These are phyloP conservation scores for Melanerpes aurifrons DNA, from an alignment of 2,113 vertebrate genomes.

Conservation along the genomic window DNA sequence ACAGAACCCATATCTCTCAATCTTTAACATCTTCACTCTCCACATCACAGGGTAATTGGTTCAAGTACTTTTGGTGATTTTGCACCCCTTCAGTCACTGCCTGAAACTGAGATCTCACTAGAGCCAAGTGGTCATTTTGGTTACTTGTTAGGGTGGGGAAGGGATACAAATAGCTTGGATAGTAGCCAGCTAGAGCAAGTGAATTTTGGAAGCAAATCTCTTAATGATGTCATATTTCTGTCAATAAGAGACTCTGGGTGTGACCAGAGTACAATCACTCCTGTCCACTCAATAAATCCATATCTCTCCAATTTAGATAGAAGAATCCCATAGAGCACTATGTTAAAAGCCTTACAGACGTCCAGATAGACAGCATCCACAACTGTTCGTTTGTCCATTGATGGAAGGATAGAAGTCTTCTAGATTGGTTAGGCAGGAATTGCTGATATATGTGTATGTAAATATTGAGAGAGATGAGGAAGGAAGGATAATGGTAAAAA, in stretches of 20 bases:
- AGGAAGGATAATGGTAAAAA: background rate
- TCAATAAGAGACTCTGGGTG: background rate
- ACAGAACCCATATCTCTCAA: background rate
- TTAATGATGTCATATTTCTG: background rate
- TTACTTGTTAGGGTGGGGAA: background rate
- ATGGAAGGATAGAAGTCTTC: background rate
- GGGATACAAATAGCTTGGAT: background rate
- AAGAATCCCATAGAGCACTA: no score
- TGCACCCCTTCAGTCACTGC: background rate
- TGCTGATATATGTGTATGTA: background rate
- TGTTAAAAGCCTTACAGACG: background rate
- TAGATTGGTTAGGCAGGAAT: background rate
- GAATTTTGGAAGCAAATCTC: background rate
- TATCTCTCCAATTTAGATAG: background rate
- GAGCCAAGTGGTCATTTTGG: background rate
- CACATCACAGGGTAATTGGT: background rate
- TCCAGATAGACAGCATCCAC: background rate
- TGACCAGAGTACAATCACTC: background rate
- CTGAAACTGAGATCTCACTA: background rate
- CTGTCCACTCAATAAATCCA: background rate
- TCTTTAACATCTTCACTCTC: background rate
- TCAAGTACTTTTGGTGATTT: background rate
- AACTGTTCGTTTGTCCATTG: background rate
- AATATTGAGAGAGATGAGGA: background rate
- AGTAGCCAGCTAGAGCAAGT: background rate